Conservation (phyloP, 2,797 vertebrate species). For the Centroberyx gerrardi region DNA sequence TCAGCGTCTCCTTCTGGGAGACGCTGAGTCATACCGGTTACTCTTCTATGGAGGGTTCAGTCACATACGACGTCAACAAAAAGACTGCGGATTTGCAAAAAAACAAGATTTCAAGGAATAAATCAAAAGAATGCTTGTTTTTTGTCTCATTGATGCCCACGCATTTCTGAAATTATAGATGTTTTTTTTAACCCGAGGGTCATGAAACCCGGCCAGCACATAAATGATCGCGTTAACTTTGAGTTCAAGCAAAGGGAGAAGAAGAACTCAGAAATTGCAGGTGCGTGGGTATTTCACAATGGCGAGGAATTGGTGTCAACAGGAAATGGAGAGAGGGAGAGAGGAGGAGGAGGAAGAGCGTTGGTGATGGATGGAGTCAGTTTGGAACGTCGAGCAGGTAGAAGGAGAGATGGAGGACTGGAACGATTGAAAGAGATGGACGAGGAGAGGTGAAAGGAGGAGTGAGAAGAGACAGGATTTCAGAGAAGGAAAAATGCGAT, state of each 20-base stretch:
- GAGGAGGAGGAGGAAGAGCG: neutral
- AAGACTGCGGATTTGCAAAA: too few species aligned
- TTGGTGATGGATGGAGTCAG: neutral
- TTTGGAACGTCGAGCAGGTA: neutral
- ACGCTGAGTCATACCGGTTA: neutral
- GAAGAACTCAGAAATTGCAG: neutral
- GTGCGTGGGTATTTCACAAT: neutral
- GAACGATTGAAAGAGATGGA: neutral
- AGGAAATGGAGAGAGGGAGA: neutral
- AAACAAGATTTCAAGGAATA: too few species aligned
- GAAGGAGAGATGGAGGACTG: neutral
- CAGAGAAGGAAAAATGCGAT: too few species aligned
- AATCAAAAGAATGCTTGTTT: too few species aligned
- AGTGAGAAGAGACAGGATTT: neutral
- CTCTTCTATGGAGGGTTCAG: neutral
- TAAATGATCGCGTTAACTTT: too few species aligned
- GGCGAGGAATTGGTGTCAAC: neutral
- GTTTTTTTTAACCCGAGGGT: too few species aligned
- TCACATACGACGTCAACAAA: neutral
- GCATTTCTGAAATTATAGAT: too few species aligned
- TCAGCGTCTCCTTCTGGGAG: neutral
- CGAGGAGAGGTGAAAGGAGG: neutral
- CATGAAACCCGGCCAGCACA: too few species aligned
- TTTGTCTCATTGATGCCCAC: too few species aligned
- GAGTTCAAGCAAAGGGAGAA: too few species aligned